Conservation (phyloP, 2,797 vertebrate genomes). For the Acomys russatus region DNA sequence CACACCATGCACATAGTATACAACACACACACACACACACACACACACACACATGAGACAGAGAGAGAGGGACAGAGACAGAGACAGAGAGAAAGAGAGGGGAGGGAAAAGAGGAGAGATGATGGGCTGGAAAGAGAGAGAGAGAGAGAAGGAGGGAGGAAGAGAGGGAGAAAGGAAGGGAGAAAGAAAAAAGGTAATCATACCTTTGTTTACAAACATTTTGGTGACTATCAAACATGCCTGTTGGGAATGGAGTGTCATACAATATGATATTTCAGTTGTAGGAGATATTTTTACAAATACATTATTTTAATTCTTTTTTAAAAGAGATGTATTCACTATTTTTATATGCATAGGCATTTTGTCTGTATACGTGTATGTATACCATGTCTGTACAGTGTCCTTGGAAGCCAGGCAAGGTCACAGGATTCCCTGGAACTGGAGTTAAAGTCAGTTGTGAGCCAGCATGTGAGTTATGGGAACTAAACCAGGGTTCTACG, state of each 20-base stretch:
- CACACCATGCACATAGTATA: no score
- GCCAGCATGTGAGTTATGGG: no score
- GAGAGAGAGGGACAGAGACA: no score
- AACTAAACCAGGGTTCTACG: background rate
- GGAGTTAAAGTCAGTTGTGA: background rate
- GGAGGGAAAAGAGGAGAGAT: no score
- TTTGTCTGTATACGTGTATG: background rate
- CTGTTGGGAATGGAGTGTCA: background rate
- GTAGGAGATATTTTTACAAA: conserved; percentile 3
- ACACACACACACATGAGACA: background rate
- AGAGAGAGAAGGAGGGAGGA: no score
- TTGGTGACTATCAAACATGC: background rate
- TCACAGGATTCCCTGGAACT: background rate
- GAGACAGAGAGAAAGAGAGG: no score
- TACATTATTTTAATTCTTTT: background rate
- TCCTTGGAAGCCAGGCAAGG: background rate
- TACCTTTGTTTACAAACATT: background rate
- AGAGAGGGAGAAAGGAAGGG: background rate
- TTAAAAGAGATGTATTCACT: background rate
- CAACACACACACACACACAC: background rate
- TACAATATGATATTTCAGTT: background rate
- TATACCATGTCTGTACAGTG: background rate
- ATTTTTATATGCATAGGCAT: background rate
- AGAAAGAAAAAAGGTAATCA: background rate
- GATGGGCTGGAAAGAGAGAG: no score